Conservation (phyloP, 2,888 invertebrate species). For the Aradus depressus region DNA sequence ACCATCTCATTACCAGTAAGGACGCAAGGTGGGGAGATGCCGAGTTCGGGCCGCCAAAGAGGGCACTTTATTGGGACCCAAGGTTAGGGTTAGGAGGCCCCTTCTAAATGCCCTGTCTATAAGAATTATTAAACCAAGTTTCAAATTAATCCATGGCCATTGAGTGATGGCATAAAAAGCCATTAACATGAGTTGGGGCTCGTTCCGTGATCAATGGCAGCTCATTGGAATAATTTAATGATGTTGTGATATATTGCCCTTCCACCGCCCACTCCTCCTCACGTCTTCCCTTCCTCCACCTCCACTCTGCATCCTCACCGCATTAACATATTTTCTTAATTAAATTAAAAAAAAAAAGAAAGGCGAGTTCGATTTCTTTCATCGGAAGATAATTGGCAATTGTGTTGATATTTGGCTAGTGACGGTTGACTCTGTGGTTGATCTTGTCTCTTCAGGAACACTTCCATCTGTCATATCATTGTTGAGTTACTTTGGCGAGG, state of each 20-base stretch:
- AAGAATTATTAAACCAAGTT: slow-evolving; percentile 31
- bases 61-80: slow-evolving; percentile 1
- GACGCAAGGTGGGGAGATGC: no score
- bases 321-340: no score
- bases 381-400: no score
- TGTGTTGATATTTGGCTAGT: no score
- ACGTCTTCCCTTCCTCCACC: slow-evolving; percentile 13
- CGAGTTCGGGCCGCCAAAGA: slow-evolving; percentile 19
- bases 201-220: slow-evolving; percentile 26
- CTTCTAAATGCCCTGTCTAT: slow-evolving; percentile 31
- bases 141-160: slow-evolving; percentile 30
- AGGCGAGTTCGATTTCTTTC: no score
- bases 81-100: slow-evolving; percentile 15
- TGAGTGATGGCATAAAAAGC: slow-evolving; percentile 31
- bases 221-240: slow-evolving; percentile 31
- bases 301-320: not conserved
- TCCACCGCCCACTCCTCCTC: slow-evolving; percentile 23
- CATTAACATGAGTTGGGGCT: slow-evolving; percentile 29
- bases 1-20: no score
- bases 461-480: no score
- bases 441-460: no score
- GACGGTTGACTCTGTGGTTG: no score
- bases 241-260: slow-evolving; percentile 30
- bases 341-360: no score
- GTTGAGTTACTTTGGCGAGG: no score